A percentile compares a stretch with the other conserved stretches of the same genome.
Evolutionary conservation across 1,140 invertebrate species (phyloP).

Genomic region (Drosophila prosaltans): DNA sequence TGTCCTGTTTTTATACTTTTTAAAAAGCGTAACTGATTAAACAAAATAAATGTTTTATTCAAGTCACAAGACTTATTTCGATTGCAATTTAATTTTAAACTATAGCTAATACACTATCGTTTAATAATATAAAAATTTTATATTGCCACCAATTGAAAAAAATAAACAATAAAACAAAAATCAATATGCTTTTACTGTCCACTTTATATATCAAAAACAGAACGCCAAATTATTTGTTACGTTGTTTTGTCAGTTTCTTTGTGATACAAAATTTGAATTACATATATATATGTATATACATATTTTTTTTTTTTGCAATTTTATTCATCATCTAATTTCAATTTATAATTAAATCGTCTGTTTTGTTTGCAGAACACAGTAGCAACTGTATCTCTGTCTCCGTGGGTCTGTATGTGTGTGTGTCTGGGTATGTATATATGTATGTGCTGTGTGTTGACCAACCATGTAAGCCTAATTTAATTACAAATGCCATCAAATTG

Average conservation of each 20-base stretch:
- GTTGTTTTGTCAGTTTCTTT: not conserved
- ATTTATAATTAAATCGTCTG: conserved; percentile 67
- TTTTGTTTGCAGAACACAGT: conserved; percentile 41
- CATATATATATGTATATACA: not conserved
- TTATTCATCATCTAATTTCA: conserved; percentile 44
- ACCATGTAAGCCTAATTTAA: conserved; percentile 71
- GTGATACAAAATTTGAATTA: conserved; percentile 1
- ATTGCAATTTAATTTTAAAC: too few species aligned
- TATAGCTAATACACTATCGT: too few species aligned
- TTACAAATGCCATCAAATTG: conserved; percentile 68
- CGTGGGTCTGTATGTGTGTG: not conserved
- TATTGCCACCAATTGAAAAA: not conserved
- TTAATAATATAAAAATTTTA: not conserved
- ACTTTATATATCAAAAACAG: conserved; percentile 9
- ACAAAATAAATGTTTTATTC: too few species aligned
- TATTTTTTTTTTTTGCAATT: not conserved
- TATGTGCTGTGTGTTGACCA: conserved; percentile 1
- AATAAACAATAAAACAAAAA: not conserved
- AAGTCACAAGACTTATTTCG: too few species aligned
- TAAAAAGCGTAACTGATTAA: too few species aligned
- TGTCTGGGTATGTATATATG: not conserved
- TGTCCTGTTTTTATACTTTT: too few species aligned
- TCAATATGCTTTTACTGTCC: not conserved
- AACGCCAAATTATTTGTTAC: not conserved
- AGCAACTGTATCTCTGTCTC: conserved; percentile 5